Conservation (phyloP, 1,140 invertebrate species). For the Copidosoma floridanum region DNA sequence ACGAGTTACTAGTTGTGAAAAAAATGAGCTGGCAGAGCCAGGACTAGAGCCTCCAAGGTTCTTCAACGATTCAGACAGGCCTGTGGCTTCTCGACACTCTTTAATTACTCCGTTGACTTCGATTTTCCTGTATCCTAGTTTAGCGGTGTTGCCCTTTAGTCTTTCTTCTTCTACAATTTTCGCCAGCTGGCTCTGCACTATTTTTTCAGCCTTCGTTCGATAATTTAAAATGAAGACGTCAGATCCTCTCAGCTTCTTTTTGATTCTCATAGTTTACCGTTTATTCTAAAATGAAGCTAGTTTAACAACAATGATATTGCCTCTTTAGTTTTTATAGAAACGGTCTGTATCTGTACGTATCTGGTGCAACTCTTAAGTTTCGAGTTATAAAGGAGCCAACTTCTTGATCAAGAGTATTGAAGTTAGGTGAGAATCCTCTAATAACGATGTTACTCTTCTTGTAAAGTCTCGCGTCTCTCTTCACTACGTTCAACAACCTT, state of each 20-base stretch:
- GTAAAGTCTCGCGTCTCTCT: background rate
- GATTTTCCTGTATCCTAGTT: background rate
- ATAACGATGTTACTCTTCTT: background rate
- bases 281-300: background rate
- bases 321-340: background rate
- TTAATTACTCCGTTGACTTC: background rate
- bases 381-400: background rate
- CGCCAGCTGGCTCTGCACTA: background rate
- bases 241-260: background rate
- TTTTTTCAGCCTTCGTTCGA: background rate
- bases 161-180: background rate
- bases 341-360: background rate
- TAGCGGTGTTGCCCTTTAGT: background rate
- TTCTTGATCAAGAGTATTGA: background rate
- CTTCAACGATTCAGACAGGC: too few species aligned
- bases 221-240: background rate
- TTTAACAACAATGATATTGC: background rate
- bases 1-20: slow-evolving; percentile 25
- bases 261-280: background rate
- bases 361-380: background rate
- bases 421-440: background rate
- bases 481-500: background rate
- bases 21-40: slow-evolving; percentile 25
- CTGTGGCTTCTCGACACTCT: background rate
- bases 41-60: background rate